Evolutionary conservation across 2,113 vertebrate genomes (phyloP), one percentile per base, ranked within the genome.

Genomic region (Hystrix cristata): DNA sequence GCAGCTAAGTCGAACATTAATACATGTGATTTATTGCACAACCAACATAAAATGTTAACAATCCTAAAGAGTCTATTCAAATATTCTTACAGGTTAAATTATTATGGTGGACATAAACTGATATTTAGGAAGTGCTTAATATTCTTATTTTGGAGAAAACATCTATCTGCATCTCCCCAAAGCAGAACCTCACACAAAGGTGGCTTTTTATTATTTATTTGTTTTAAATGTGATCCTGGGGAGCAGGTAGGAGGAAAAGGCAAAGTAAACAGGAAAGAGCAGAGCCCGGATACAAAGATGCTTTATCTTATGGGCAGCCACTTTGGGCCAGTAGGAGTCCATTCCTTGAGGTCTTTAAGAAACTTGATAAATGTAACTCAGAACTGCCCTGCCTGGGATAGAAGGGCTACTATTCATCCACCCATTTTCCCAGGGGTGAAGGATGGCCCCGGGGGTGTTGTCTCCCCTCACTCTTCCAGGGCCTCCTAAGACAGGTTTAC

Each of bases 1-100:
- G 0, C 55, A 69, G 25, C 34, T 74, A 87, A 89, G 88, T 51
- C 31, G 25, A 46, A 91, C 31, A 89, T 86, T 76, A 93, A 69
- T 48, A 8, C n/a, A 91, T 38, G 38, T 88, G 53, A 85, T 85
- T 43, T 91, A 92, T 85, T 84, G 81, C 48, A 97, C 29, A 90
- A 81, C 82, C 46, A 65, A 57, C 21, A 31, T 65, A 51, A 93
- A 72, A 86, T 0, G 31, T 96, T 90, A 72, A 55, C 27, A 90
- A 18, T 11, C 29, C 43, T 53, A 38, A 62, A 10, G 46, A 67
- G 9, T 60, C 78, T 62, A 53, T 25, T 94, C 25, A 90, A 13
- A 43, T 74, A 11, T 82, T 81, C 46, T 84, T 43, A 74, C 76
- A 93, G 29, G 11, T 48, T n/a, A 51, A 81, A 59, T 80, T 62